Evolutionary conservation across 2,888 invertebrate genomes (phyloP).

Genomic region (Hypercompe scribonia): DNA sequence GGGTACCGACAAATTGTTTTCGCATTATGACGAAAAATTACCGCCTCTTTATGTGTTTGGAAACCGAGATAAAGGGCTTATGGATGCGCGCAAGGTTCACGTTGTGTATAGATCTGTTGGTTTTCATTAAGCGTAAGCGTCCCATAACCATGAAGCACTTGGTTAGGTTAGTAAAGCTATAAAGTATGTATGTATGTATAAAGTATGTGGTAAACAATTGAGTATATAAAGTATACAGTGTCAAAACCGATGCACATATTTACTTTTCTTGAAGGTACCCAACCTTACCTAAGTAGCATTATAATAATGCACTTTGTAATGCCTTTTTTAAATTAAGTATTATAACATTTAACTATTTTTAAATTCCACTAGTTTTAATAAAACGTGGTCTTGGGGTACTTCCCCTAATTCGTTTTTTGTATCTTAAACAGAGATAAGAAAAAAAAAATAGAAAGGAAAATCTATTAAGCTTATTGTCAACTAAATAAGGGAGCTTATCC

Average conservation of each 20-base stretch:
- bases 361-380: too few species aligned
- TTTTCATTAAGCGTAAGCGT: not conserved
- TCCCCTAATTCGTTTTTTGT: too few species aligned
- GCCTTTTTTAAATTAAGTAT: too few species aligned
- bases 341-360: too few species aligned
- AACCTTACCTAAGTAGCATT: too few species aligned
- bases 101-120: not conserved
- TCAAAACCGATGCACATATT: not conserved
- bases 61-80: not conserved
- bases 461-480: too few species aligned
- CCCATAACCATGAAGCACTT: not conserved
- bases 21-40: constrained; percentile 9
- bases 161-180: not conserved
- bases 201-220: not conserved
- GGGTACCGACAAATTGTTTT: not conserved
- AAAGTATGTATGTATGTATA: not conserved
- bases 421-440: too few species aligned
- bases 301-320: too few species aligned
- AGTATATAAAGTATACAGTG: not conserved
- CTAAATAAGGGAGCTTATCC: too few species aligned
- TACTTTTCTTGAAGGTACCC: too few species aligned
- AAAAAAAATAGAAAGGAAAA: too few species aligned
- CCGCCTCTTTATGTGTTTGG: not conserved
- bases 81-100: not conserved
- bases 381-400: not conserved